Evolutionary conservation across 1,140 invertebrate species (phyloP).

Genomic region (Trinorchestia longiramus): DNA sequence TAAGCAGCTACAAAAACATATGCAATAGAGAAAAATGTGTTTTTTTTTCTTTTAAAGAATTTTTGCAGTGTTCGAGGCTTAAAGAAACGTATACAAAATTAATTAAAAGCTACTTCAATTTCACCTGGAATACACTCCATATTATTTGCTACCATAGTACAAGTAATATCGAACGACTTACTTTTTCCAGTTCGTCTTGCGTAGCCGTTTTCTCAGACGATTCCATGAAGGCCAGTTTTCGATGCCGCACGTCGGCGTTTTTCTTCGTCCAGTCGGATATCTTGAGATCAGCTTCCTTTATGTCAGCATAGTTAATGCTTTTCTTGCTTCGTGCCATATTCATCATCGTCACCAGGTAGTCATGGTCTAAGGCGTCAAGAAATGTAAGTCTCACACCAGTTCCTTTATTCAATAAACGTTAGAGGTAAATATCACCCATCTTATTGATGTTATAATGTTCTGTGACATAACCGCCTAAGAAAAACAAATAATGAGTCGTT

Average conservation of each 20-base stretch:
- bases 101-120: background rate
- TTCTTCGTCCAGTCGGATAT: background rate
- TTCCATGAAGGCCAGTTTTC: constrained; percentile 6
- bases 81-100: background rate
- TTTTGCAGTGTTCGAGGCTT: background rate
- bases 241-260: background rate
- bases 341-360: constrained; percentile 39
- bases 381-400: background rate
- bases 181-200: background rate
- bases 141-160: background rate
- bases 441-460: no score
- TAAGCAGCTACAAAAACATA: background rate
- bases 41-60: background rate
- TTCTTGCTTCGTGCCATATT: background rate
- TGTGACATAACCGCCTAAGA: no score
- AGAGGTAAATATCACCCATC: no score
- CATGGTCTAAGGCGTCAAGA: background rate
- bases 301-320: constrained; percentile 48
- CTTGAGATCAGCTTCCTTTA: background rate
- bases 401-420: background rate
- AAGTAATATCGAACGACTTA: background rate
- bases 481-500: no score
- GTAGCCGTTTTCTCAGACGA: background rate
- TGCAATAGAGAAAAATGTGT: background rate
- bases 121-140: background rate